Base-by-base conservation (phyloP, 1,140 invertebrate species). In the Drosophila pandora region DNA sequence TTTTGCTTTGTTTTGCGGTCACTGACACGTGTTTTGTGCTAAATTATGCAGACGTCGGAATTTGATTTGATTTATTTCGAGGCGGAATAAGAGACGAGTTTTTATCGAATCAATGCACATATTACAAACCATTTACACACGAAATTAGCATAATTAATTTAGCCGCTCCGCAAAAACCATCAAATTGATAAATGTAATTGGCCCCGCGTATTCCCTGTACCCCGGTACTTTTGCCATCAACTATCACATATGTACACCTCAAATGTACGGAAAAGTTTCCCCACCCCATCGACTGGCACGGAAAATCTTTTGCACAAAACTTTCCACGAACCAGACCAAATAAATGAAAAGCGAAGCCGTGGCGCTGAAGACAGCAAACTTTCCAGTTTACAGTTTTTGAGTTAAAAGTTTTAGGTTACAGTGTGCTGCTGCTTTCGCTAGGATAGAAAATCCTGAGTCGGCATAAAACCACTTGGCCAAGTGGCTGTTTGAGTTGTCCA, bases 101-200 rank as follows among this genome's bases (percentile, higher is more conserved):
- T 87, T 75, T 71, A 75, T 87, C 61, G 78, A 87, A 85, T 85
- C 82, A 85, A 85, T 75, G 78, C 79, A 48, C 60, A 85, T 81
- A 87, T 84, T 84, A 71, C 82, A 34, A 62, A 75, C 58, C 67
- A 78, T 82, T 85, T 68, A 57, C 83, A 87, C 74, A 87, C 68
- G 43, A 60, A 75, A 87, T 85, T 85, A 82, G 69, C 83, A 85
- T 87, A 82, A 85, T 87, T 85, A 87, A 87, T 82, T 87, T 78
- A 53, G 49, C 70, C 74, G 59, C 58, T 45, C 32, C 39, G 54
- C 47, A n/a, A 12, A 37, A 23, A 41, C 34, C 61, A 47, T 50
- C 48, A 75, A 61, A 34, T 73, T 77, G 73, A 85, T 85, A 76
- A 77, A 70, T 74, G 57, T 77, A 65, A 77, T 87, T 80, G 65